Evolutionary conservation across 2,797 vertebrate genomes (phyloP).

Genomic region (Mormyrus hasselquistii): DNA sequence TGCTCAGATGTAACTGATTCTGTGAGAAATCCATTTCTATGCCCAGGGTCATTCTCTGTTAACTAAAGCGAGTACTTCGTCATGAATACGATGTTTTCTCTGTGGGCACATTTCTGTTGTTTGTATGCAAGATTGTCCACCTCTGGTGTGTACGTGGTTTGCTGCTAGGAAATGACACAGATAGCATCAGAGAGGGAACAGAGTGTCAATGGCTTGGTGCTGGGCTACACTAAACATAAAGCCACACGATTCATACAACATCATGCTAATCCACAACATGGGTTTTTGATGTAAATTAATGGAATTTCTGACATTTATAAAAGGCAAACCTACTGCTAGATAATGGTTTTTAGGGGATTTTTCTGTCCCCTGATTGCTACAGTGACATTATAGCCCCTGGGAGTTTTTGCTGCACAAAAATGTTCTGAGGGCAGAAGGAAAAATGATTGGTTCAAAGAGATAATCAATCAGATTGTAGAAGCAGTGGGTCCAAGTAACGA

Average conservation of each 20-base stretch:
- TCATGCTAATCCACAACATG: not conserved
- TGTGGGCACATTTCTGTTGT: not conserved
- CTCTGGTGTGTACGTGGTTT: not conserved
- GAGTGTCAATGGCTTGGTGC: not conserved
- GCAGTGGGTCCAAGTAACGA: not conserved
- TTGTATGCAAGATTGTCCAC: not conserved
- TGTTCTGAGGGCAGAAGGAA: not conserved
- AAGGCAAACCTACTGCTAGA: not conserved
- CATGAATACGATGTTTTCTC: not conserved
- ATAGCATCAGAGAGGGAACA: not conserved
- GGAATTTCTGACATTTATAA: not conserved
- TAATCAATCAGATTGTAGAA: not conserved
- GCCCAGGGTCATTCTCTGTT: not conserved
- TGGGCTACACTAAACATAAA: not conserved
- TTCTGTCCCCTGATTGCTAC: not conserved
- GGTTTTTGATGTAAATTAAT: not conserved
- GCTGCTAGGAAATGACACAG: not conserved
- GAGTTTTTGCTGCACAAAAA: not conserved
- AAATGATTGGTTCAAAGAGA: not conserved
- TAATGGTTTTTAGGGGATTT: not conserved
- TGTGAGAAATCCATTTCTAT: not conserved
- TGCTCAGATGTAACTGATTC: constrained; percentile 9
- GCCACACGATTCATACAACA: not conserved
- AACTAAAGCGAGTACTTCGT: constrained; percentile 2
- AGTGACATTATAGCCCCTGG: not conserved